A percentile compares a stretch with the other conserved stretches of the same genome.
Conservation (phyloP, 1,140 invertebrate species). For the Brachionus manjavacas region DNA sequence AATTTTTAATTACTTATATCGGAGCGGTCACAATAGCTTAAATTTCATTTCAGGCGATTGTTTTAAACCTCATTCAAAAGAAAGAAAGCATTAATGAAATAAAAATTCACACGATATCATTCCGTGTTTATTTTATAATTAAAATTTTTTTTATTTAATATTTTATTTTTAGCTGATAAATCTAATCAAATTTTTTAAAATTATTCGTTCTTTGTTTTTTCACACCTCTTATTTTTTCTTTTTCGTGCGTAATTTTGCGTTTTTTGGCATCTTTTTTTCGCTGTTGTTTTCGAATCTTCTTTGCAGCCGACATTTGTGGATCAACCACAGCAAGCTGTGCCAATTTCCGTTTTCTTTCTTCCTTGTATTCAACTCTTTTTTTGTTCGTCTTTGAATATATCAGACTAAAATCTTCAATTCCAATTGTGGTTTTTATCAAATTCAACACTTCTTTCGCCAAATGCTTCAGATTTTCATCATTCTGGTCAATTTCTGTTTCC, state of each 20-base stretch:
- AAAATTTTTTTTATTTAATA: neutral
- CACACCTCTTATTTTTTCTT: neutral
- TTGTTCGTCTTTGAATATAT: constrained; percentile 61
- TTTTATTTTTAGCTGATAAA: neutral
- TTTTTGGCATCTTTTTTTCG: constrained; percentile 72
- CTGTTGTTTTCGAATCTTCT: constrained; percentile 69
- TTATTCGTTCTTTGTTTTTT: neutral
- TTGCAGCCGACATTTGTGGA: constrained; percentile 70
- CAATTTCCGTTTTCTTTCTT: constrained; percentile 65
- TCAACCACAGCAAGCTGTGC: constrained; percentile 65
- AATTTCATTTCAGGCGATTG: too few relatives aligned
- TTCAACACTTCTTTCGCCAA: constrained; percentile 66
- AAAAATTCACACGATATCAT: neutral
- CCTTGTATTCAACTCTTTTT: constrained; percentile 63
- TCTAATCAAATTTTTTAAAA: neutral
- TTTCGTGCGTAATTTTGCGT: constrained; percentile 3
- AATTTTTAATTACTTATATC: too few relatives aligned
- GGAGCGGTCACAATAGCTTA: too few relatives aligned
- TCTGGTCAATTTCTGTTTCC: constrained; percentile 57
- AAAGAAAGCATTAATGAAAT: neutral
- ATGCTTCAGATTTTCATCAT: constrained; percentile 51
- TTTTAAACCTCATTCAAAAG: too few relatives aligned
- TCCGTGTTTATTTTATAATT: neutral
- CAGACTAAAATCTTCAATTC: constrained; percentile 64
- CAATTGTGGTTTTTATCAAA: constrained; percentile 66